phyloP scores from a whole-genome alignment of 2,797 vertebrate species.

The Emys orbicularis region DNA sequence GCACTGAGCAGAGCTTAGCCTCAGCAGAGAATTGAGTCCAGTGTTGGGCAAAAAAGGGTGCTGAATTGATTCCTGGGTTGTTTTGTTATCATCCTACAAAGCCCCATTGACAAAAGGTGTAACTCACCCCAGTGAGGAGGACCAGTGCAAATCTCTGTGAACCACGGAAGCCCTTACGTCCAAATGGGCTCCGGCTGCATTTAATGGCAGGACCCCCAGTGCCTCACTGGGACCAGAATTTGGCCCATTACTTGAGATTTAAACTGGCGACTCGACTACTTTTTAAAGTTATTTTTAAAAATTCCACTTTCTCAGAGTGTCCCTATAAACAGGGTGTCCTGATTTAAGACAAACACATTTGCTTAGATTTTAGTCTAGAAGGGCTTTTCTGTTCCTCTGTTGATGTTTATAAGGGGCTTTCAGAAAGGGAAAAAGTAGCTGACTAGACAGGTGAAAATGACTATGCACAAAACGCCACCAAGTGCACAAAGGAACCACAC shows the following conservation, averaged over 20 bases:
- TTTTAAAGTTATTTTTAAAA: conserved; percentile 21
- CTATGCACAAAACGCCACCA: no score
- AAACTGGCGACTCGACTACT: not conserved
- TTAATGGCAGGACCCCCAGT: conserved; percentile 62
- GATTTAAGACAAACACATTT: not conserved
- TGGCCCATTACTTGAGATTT: not conserved
- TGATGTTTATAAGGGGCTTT: not conserved
- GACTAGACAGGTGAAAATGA: no score
- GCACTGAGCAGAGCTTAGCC: not conserved
- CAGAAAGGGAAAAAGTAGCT: no score
- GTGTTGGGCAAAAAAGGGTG: conserved; percentile 1
- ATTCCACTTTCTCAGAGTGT: conserved; percentile 21
- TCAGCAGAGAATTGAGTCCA: not conserved
- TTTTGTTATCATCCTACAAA: conserved; percentile 71
- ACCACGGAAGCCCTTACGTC: conserved; percentile 46
- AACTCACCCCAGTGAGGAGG: not conserved
- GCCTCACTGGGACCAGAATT: conserved; percentile 1
- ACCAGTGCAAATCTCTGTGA: conserved; percentile 7
- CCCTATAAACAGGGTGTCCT: conserved; percentile 6
- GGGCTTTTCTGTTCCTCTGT: conserved; percentile 34
- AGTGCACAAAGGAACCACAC: not conserved
- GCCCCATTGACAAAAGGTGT: conserved; percentile 34
- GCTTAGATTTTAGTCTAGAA: conserved; percentile 29
- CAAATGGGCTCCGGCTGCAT: conserved; percentile 41
- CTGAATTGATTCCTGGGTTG: conserved; percentile 58